These are phyloP conservation scores for Cricetomys ansorgei DNA, from an alignment of 2,113 vertebrate species.

Conservation along the genomic window DNA sequence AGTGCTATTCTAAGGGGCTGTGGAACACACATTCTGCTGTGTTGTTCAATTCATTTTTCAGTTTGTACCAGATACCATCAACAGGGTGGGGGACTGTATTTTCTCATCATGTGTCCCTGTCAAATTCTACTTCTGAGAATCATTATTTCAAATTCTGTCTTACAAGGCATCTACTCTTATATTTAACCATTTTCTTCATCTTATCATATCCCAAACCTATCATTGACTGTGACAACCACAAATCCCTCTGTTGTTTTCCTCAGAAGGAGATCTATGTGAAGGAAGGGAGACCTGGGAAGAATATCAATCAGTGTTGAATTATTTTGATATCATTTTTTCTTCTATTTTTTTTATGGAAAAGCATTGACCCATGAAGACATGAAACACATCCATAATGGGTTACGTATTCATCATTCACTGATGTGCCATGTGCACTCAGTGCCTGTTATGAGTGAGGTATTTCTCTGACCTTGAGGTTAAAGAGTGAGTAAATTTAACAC, in stretches of 20 bases:
- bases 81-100: conserved; percentile 32
- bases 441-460: neutral
- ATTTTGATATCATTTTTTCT: neutral
- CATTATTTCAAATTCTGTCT: conserved; percentile 64
- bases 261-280: conserved; percentile 41
- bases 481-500: neutral
- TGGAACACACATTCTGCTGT: neutral
- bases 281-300: conserved; percentile 16
- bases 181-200: conserved; percentile 68
- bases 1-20: neutral
- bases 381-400: neutral
- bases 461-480: neutral
- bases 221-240: conserved; percentile 48
- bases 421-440: neutral
- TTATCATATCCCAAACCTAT: conserved; percentile 63
- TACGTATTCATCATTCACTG: neutral
- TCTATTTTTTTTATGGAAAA: neutral
- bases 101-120: conserved; percentile 60
- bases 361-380: neutral
- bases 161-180: conserved; percentile 35
- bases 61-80: conserved; percentile 58
- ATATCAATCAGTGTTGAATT: conserved; percentile 14
- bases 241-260: conserved; percentile 48
- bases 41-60: conserved; percentile 53
- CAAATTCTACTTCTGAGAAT: conserved; percentile 51